phyloP scores from a whole-genome alignment of 2,113 vertebrate species.

The Atractosteus spatula region DNA sequence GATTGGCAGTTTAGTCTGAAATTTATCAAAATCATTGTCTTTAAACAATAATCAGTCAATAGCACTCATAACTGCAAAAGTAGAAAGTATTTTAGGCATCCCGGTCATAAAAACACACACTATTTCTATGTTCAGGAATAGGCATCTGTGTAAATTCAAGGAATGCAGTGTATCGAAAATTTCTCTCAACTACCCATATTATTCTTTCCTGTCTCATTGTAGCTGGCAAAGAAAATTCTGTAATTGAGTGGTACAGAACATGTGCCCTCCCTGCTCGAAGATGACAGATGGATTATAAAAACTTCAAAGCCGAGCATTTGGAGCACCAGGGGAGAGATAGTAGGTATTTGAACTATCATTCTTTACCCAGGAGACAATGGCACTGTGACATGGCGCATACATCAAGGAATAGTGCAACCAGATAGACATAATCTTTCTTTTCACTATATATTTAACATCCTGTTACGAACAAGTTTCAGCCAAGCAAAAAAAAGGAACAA shows the following conservation, averaged over 20 bases:
- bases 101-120: slow-evolving; percentile 80
- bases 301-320: slow-evolving; percentile 97
- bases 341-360: slow-evolving; percentile 98
- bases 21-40: slow-evolving; percentile 59
- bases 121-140: slow-evolving; percentile 73
- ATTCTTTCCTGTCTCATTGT: slow-evolving; percentile 89
- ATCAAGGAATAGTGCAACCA: slow-evolving; percentile 94
- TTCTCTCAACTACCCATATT: slow-evolving; percentile 84
- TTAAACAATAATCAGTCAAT: slow-evolving; percentile 71
- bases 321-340: slow-evolving; percentile 95
- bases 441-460: slow-evolving; percentile 91
- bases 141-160: slow-evolving; percentile 78
- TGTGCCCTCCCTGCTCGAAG: slow-evolving; percentile 95
- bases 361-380: slow-evolving; percentile 99
- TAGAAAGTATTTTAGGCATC: slow-evolving; percentile 70
- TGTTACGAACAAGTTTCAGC: slow-evolving; percentile 86
- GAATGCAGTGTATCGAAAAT: slow-evolving; percentile 84
- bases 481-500: slow-evolving; percentile 61
- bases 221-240: slow-evolving; percentile 87
- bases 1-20: slow-evolving; percentile 50
- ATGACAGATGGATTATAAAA: slow-evolving; percentile 99
- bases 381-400: slow-evolving; percentile 94
- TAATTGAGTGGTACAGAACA: slow-evolving; percentile 97
- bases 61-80: slow-evolving; percentile 70
- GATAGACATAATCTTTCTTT: slow-evolving; percentile 92